A percentile compares a stretch with the other conserved stretches of the same genome.
phyloP scores from a whole-genome alignment of 2,113 vertebrate species.

The Prionailurus viverrinus region DNA sequence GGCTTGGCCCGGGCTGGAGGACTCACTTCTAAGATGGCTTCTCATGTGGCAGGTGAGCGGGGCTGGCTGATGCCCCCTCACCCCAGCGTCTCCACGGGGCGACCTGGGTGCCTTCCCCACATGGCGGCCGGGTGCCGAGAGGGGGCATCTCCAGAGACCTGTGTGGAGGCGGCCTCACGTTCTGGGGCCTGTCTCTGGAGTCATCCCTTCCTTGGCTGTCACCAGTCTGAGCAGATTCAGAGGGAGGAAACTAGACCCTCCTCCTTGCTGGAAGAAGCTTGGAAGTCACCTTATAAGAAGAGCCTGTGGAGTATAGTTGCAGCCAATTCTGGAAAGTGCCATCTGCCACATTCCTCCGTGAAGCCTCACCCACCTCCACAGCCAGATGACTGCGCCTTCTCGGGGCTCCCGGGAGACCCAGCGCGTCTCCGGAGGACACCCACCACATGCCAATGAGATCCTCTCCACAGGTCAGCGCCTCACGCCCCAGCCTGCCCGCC shows the following conservation, averaged over 20 bases:
- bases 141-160: background rate
- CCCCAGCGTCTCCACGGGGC: background rate
- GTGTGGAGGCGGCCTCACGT: rapidly evolving
- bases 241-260: background rate
- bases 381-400: rapidly evolving
- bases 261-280: background rate
- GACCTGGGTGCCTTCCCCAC: background rate
- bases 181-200: background rate
- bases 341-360: background rate
- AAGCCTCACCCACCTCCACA: background rate
- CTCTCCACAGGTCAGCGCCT: rapidly evolving
- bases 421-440: rapidly evolving
- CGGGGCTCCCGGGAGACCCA: background rate
- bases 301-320: rapidly evolving
- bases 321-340: background rate
- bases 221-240: background rate
- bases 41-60: rapidly evolving
- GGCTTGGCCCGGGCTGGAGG: background rate
- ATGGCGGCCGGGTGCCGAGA: background rate
- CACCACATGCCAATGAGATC: rapidly evolving
- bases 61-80: background rate
- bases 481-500: rapidly evolving
- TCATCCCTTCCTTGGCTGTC: background rate
- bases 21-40: background rate
- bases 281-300: background rate